Conservation (phyloP, 2,888 invertebrate species). For the Eledona agricola region DNA sequence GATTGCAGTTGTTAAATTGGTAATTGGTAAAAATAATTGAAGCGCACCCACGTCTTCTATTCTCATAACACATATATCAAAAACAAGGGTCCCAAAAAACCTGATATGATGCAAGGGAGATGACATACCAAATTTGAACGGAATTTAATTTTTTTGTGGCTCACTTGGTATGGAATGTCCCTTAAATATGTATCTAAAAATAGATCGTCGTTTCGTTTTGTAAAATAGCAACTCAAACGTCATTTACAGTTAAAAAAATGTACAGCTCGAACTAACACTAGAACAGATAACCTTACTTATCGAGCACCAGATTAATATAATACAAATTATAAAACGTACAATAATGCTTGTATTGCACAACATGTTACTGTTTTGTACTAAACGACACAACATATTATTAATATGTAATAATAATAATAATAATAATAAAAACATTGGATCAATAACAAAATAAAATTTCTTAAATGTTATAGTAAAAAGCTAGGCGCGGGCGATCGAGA, state of each 20-base stretch:
- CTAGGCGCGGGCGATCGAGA: conserved; percentile 14
- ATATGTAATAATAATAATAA: conserved; percentile 3
- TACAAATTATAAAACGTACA: conserved; percentile 28
- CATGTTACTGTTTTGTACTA: conserved; percentile 32
- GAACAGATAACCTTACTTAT: conserved; percentile 23
- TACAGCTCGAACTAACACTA: conserved; percentile 28
- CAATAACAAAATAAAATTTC: conserved; percentile 18
- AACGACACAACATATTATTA: conserved; percentile 17
- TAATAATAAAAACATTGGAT: conserved; percentile 10
- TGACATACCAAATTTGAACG: no score
- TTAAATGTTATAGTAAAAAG: conserved; percentile 22
- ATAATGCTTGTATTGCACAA: conserved; percentile 31
- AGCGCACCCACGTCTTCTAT: no score
- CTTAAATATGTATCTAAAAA: conserved; percentile 42
- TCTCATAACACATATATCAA: no score
- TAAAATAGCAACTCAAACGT: conserved; percentile 21
- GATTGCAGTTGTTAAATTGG: no score
- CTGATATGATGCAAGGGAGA: no score
- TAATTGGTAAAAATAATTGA: no score
- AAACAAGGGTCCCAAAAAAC: no score
- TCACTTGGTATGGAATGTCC: no score
- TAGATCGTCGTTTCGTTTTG: conserved; percentile 36
- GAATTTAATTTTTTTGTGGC: no score
- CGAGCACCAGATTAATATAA: conserved; percentile 29
- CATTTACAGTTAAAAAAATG: conserved; percentile 30